Evolutionary conservation across 2,113 vertebrate genomes (phyloP).

Genomic region (Gymnorhina tibicen): DNA sequence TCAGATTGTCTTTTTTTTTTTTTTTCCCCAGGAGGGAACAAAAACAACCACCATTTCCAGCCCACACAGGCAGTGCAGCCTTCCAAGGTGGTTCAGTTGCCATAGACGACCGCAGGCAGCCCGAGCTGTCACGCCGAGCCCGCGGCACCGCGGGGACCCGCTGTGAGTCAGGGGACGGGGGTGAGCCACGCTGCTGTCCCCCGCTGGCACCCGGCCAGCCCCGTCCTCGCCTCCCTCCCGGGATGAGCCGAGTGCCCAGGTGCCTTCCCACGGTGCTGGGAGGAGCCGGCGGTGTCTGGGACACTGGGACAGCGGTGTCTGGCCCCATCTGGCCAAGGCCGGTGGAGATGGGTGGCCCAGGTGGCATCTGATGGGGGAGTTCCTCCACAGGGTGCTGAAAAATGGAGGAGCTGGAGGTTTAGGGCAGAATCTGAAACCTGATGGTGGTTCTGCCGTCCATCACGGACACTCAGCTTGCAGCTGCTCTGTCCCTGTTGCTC

Average conservation of each 20-base stretch:
- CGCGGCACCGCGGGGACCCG: background rate
- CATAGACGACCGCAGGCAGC: constrained; percentile 31
- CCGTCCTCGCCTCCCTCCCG: accelerated
- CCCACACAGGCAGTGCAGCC: constrained; percentile 50
- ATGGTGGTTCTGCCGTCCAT: background rate
- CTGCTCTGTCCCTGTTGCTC: background rate
- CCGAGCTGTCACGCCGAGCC: background rate
- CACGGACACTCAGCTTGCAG: background rate
- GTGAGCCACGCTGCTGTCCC: background rate
- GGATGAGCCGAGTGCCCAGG: background rate
- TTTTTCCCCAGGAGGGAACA: background rate
- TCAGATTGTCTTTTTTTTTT: constrained; percentile 47
- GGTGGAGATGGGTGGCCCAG: background rate
- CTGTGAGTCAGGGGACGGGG: background rate
- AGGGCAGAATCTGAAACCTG: background rate
- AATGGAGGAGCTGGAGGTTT: background rate
- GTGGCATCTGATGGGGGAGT: no score
- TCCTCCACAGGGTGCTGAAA: background rate
- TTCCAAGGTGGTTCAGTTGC: constrained; percentile 50
- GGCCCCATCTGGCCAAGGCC: accelerated
- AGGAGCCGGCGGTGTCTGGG: background rate
- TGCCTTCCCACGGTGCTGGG: accelerated
- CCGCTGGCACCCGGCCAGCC: background rate
- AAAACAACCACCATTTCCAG: constrained; percentile 63
- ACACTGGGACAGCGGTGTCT: accelerated